Base-by-base conservation (phyloP, 2,888 invertebrate genomes). In the Parasteatoda lunata region DNA sequence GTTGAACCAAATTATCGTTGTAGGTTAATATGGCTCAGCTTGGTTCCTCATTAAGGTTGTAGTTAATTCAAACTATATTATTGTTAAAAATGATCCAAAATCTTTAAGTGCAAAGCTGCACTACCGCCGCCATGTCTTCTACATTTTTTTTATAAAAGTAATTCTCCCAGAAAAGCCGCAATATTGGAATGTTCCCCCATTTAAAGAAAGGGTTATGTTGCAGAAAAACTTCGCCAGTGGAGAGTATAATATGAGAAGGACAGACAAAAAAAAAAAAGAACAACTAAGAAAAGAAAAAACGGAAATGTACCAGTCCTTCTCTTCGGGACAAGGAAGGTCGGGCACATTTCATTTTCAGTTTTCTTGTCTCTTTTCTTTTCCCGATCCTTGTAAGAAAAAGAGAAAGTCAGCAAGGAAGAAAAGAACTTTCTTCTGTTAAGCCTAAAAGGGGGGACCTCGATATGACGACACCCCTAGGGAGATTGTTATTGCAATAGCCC, bases 401-500 rank as follows among this genome's bases (percentile, higher is more conserved):
- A 77, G 66, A 48, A 66, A 66, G 45, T 13, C n/a, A 59, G 51
- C 47, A 52, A 77, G 51, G 51, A 68, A 68, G 47, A 15, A 54
- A 52, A 59, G 70, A 79, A 79, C 78, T 79, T 79, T 79, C 73
- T 73, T 48, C 66, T 79, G 48, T 59, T 69, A 78, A 70, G 69
- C 78, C 78, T 30, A 78, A 77, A 81, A 81, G 81, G 75, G 81
- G 73, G 81, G 81, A 75, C 77, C 71, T 47, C 48, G 83, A 77
- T 83, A 77, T 77, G 83, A 83, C 71, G 77, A 70, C 49, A 83
- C 77, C 76, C 83, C 83, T 11, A 64, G 83, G 83, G 83, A 83
- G 71, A 71, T 83, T 65, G 83, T 83, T 83, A 83, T 83, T 77
- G 83, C 83, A 64, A 71, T 73, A 75, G 81, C 79, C 49, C 54